Base-by-base conservation (phyloP, 2,113 vertebrate genomes). In the Grammomys dolichurus region DNA sequence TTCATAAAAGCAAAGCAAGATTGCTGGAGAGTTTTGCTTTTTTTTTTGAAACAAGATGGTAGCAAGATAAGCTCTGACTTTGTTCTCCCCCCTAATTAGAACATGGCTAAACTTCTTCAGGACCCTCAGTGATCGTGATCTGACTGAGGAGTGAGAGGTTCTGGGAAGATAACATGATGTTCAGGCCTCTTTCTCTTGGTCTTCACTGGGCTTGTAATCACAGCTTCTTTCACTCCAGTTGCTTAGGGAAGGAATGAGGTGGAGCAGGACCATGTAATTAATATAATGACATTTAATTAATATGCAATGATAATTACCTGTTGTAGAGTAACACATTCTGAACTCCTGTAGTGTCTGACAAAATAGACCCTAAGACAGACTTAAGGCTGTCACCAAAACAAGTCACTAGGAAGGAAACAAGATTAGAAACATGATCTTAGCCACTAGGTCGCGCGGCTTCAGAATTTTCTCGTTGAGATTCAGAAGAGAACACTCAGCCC, bases 241-340 rank as follows among this genome's bases (percentile, higher is more conserved):
- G 58, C 93, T 93, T 82, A 78, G 56, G 17, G 89, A 94, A 94
- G 89, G 90, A 95, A 96, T 95, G 95, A 95, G 84, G 96, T 91
- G 91, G 95, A 75, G 87, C 96, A 87, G 67, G 93, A 78, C 84
- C 91, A 54, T 94, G 84, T 94, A 95, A 97, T 97, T 97, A 96
- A 97, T 92, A 90, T 96, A 96, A 97, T 97, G 90, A 92, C 40
- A 86, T 80, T 94, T 96, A 96, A 97, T 96, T 95, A 97, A 96
- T 78, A 92, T 56, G 73, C 81, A 87, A 67, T 94, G 76, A 75
- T 93, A 95, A 96, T 97, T 97, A 87, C 63, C 94, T 40, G 54
- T 72, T 95, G 67, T 89, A 88, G 95, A 84, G 48, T 46, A 96
- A 97, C 85, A 65, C 76, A 65, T 82, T 82, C 86, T 82, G 82